Percentiles rank a stretch among this genome's conserved stretches.
Conservation (phyloP, 2,113 vertebrate species). For the Semicossyphus pulcher region DNA sequence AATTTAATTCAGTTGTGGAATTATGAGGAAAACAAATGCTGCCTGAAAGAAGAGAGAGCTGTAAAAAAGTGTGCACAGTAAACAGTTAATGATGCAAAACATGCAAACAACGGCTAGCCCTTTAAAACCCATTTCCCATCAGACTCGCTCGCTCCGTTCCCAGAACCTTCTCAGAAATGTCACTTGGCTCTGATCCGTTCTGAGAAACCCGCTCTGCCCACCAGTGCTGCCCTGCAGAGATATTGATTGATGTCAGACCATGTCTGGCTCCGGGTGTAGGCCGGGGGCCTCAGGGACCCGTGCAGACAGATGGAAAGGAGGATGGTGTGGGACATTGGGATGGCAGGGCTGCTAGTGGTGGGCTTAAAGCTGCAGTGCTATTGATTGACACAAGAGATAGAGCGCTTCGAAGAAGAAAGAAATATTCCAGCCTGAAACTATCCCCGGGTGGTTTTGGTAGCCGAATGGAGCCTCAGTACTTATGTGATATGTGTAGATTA, state of each 20-base stretch:
- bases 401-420: slow-evolving; percentile 33
- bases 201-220: background rate
- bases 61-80: background rate
- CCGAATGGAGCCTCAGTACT: slow-evolving; percentile 10
- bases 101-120: slow-evolving; percentile 6
- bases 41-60: background rate
- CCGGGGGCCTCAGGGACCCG: slow-evolving; percentile 29
- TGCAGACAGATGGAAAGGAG: slow-evolving; percentile 55
- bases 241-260: slow-evolving; percentile 61
- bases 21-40: background rate
- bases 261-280: slow-evolving; percentile 53
- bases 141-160: background rate
- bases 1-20: too few species aligned
- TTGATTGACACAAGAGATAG: slow-evolving; percentile 64
- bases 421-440: background rate
- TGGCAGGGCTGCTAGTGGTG: slow-evolving; percentile 42
- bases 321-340: slow-evolving; percentile 41
- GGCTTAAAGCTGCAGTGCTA: slow-evolving; percentile 56
- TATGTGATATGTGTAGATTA: slow-evolving; percentile 6
- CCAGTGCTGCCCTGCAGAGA: slow-evolving; percentile 39
- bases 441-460: background rate
- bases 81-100: slow-evolving; percentile 30
- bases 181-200: slow-evolving; percentile 9
- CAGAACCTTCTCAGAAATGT: slow-evolving; percentile 37
- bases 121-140: slow-evolving; percentile 21